Conservation (phyloP, 1,140 invertebrate species). For the Papilio polyxenes region DNA sequence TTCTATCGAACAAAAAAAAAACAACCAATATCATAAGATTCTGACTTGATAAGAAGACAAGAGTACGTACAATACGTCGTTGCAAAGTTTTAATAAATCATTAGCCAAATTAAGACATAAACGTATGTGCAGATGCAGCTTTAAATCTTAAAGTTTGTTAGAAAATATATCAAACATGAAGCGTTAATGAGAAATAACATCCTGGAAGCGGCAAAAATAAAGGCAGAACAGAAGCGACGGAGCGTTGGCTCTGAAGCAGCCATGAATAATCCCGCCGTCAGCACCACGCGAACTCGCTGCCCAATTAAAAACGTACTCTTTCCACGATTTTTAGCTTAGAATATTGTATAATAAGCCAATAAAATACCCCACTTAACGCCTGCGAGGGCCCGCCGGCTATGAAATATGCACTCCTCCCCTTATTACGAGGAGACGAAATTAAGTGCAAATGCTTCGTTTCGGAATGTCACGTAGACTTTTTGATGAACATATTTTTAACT, state of each 20-base stretch:
- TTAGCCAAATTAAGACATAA: neutral
- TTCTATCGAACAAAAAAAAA: too few relatives aligned
- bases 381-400: constrained; percentile 62
- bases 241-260: constrained; percentile 69
- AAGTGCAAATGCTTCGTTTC: constrained; percentile 48
- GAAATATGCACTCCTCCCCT: constrained; percentile 77
- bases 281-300: constrained; percentile 72
- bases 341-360: constrained; percentile 81
- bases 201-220: constrained; percentile 55
- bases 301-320: constrained; percentile 80
- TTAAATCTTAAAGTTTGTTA: too few relatives aligned
- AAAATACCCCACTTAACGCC: constrained; percentile 79
- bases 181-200: constrained; percentile 36
- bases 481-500: neutral
- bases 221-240: constrained; percentile 62
- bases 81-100: neutral
- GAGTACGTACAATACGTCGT: too few relatives aligned
- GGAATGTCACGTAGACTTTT: constrained; percentile 40
- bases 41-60: too few relatives aligned
- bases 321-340: constrained; percentile 80
- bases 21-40: too few relatives aligned
- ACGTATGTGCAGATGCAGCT: neutral
- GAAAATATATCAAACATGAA: constrained; percentile 34
- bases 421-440: constrained; percentile 66
- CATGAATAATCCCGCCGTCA: constrained; percentile 78